Evolutionary conservation across 1,140 invertebrate genomes (phyloP).

Genomic region (Eumeta japonica): DNA sequence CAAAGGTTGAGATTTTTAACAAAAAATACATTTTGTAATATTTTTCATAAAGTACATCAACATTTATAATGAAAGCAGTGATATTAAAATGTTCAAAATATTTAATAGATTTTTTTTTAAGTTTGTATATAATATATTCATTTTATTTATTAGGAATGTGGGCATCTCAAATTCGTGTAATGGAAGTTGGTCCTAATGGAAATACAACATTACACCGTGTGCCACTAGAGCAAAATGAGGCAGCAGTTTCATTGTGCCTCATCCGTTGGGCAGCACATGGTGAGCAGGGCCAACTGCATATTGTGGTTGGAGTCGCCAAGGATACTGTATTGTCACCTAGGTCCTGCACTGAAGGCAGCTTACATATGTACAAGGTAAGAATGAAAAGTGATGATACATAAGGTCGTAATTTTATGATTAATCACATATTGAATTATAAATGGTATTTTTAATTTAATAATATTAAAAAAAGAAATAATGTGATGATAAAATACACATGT

Average conservation of each 20-base stretch:
- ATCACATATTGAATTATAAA: no score
- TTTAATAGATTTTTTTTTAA: neutral
- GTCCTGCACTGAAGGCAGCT: slow-evolving; percentile 73
- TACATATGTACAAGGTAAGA: slow-evolving; percentile 82
- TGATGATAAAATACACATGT: slow-evolving; percentile 14
- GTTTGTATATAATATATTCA: neutral
- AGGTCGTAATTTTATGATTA: slow-evolving; percentile 7
- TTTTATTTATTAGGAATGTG: slow-evolving; percentile 73
- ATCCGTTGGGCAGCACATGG: slow-evolving; percentile 51
- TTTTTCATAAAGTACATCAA: no score
- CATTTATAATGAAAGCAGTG: no score
- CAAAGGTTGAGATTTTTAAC: no score
- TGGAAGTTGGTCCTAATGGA: slow-evolving; percentile 65
- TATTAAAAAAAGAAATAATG: neutral
- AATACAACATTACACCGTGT: slow-evolving; percentile 72
- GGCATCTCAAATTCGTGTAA: slow-evolving; percentile 91
- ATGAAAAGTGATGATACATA: no score
- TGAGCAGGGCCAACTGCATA: slow-evolving; percentile 29
- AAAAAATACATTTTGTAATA: no score
- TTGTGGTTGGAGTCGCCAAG: slow-evolving; percentile 70
- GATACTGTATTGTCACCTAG: slow-evolving; percentile 88
- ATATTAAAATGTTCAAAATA: neutral
- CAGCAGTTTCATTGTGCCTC: slow-evolving; percentile 80
- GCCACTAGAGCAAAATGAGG: slow-evolving; percentile 93
- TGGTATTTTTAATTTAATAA: no score